A percentile compares a stretch with the other conserved stretches of the same genome.
Evolutionary conservation across 2,113 vertebrate species (phyloP).

Genomic region (Prolemur simus): DNA sequence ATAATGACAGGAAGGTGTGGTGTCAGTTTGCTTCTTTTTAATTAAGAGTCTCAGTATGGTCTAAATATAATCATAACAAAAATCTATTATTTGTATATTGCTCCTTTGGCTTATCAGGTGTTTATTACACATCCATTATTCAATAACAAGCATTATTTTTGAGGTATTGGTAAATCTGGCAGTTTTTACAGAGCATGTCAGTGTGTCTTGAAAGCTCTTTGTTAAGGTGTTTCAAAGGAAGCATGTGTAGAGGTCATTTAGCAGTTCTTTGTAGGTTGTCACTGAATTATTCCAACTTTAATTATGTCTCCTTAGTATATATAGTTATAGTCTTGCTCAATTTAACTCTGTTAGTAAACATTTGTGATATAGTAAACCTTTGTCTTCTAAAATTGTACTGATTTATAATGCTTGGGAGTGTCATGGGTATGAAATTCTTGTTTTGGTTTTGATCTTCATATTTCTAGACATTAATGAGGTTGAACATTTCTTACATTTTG

Average conservation of each 20-base stretch:
- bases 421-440: neutral
- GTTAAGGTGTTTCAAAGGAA: neutral
- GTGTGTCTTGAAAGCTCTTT: neutral
- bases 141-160: neutral
- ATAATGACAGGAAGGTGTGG: too few relatives aligned
- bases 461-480: neutral
- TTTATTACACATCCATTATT: neutral
- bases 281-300: neutral
- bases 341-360: neutral
- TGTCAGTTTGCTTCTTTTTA: neutral
- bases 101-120: neutral
- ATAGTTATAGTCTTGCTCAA: neutral
- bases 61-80: neutral
- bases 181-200: neutral
- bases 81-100: neutral
- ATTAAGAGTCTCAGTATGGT: neutral
- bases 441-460: neutral
- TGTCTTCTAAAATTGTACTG: neutral
- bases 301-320: neutral
- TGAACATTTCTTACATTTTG: neutral
- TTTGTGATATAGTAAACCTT: neutral
- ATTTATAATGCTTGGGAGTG: neutral
- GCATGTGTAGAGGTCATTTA: neutral
- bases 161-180: neutral
- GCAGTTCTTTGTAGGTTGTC: neutral